Conservation (phyloP, 2,888 invertebrate species). For the Tenthredo notha region DNA sequence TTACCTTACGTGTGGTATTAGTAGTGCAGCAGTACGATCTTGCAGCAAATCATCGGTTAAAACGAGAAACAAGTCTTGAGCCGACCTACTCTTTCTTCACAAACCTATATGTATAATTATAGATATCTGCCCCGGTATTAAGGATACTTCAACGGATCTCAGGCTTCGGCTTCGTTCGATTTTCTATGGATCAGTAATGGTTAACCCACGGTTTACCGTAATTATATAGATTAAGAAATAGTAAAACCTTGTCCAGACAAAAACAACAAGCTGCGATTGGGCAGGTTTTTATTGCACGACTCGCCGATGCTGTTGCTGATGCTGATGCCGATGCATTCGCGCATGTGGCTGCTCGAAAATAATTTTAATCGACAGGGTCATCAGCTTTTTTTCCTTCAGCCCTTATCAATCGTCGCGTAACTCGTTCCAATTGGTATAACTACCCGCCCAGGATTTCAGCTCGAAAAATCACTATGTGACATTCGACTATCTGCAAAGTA, state of each 20-base stretch:
- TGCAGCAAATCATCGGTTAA: conserved; percentile 57
- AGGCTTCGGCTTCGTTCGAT: conserved; percentile 8
- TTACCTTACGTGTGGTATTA: not conserved
- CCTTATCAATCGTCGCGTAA: not conserved
- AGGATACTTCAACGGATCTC: conserved; percentile 47
- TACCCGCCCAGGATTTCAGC: not conserved
- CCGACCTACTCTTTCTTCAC: not conserved
- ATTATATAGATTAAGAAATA: conserved; percentile 58
- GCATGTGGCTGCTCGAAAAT: not conserved
- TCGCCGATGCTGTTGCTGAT: not conserved
- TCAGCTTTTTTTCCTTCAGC: not conserved
- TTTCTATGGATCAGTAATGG: conserved; percentile 33
- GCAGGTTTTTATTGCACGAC: not conserved
- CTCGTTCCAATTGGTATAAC: not conserved
- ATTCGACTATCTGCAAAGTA: not conserved
- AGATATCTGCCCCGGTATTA: conserved; percentile 52
- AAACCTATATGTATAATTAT: conserved; percentile 52
- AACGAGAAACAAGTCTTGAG: conserved; percentile 57
- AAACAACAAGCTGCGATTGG: conserved; percentile 34
- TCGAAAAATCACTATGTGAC: not conserved
- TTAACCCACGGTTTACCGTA: conserved; percentile 55
- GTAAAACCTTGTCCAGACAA: conserved; percentile 35
- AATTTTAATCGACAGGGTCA: not conserved
- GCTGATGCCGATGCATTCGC: not conserved
- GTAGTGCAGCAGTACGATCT: not conserved